A percentile compares a stretch with the other conserved stretches of the same genome.
Conservation (phyloP, 2,113 vertebrate species). For the Litocranius walleri region DNA sequence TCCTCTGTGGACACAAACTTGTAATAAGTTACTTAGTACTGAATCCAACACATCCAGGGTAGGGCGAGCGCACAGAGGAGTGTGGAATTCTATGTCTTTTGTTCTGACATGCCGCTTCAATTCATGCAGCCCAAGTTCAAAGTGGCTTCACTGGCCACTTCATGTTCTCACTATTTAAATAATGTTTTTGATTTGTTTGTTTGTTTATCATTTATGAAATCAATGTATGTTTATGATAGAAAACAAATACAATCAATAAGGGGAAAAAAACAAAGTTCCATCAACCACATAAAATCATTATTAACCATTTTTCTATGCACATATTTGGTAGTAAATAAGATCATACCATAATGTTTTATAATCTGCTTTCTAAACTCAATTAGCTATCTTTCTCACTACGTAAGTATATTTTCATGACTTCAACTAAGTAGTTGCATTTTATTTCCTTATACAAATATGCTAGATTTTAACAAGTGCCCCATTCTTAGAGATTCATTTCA, state of each 20-base stretch:
- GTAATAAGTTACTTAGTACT: background rate
- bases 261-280: background rate
- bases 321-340: background rate
- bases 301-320: background rate
- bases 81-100: background rate
- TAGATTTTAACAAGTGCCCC: background rate
- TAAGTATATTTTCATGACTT: background rate
- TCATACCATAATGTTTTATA: background rate
- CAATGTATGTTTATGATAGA: background rate
- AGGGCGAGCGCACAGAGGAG: rapidly evolving
- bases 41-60: background rate
- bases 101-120: background rate
- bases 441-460: background rate
- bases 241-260: background rate
- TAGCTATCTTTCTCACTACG: background rate
- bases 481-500: background rate
- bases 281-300: background rate
- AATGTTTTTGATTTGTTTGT: background rate
- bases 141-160: background rate
- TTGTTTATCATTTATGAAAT: background rate
- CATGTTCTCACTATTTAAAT: background rate
- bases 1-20: background rate
- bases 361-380: background rate
- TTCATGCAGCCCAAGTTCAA: background rate
- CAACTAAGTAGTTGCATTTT: background rate